A percentile compares a stretch with the other conserved stretches of the same genome.
Evolutionary conservation across 2,797 vertebrate genomes (phyloP).

Genomic region (Acridotheres tristis): DNA sequence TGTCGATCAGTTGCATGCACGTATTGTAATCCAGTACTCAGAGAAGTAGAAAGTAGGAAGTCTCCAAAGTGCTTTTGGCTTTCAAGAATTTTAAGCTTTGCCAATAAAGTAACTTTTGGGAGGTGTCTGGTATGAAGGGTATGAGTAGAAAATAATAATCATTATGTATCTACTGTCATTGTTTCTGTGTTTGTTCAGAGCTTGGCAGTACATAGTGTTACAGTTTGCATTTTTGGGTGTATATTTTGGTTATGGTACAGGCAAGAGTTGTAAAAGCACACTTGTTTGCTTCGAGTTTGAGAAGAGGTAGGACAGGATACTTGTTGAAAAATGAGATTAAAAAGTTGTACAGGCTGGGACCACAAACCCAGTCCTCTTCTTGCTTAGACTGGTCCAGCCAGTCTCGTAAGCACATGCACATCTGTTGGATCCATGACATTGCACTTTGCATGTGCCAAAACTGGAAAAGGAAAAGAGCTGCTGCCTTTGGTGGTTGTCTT

Average conservation of each 20-base stretch:
- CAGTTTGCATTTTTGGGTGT: not conserved
- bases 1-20: not conserved
- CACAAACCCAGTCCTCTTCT: not conserved
- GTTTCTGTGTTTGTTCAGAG: not conserved
- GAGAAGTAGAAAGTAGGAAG: not conserved
- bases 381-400: not conserved
- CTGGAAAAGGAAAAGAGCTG: not conserved
- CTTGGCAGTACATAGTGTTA: not conserved
- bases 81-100: not conserved
- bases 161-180: not conserved
- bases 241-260: not conserved
- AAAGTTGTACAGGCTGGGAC: not conserved
- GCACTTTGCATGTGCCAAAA: not conserved
- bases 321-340: not conserved
- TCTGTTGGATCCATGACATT: not conserved
- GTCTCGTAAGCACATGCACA: not conserved
- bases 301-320: not conserved
- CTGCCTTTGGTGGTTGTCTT: not conserved
- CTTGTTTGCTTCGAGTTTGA: not conserved
- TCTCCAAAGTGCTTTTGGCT: not conserved
- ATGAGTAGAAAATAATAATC: constrained; percentile 17
- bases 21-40: not conserved
- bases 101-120: not conserved
- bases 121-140: not conserved
- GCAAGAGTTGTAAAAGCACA: not conserved